Base-by-base conservation (phyloP, 2,797 vertebrate species). In the Austrolebias charrua region DNA sequence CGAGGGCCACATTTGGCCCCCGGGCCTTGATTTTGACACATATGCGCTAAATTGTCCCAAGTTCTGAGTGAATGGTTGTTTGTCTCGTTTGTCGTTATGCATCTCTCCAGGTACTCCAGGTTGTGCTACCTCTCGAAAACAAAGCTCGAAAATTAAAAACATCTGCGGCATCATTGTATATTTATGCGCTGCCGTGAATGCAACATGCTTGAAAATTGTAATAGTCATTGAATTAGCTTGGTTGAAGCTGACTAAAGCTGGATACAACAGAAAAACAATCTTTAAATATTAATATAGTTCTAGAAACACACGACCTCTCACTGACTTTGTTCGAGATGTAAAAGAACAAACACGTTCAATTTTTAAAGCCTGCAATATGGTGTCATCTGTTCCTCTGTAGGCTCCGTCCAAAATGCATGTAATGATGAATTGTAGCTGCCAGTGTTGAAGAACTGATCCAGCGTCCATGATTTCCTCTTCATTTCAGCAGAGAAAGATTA, bases 361-460 rank as follows among this genome's bases (percentile, higher is more conserved):
- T 73, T 88, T 86, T 83, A 78, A 86, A 80, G 43, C 53, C 76
- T 58, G 57, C 83, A 85, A 78, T 83, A 85, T 80, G 84, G 84
- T 81, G 81, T 85, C 78, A 76, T 79, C 76, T 85, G 81, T 68
- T 80, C 70, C 69, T 76, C 61, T 78, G 71, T 74, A 48, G 75
- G 57, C 74, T 78, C 31, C 66, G 49, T 73, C 38, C 38, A 46
- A 10, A 66, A 56, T 64, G 70, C 29, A 40, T 65, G 68, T 69
- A 24, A 24, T 24, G 73, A 67, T 40, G 72, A 64, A 68, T 74
- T 55, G 50, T 63, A 60, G 76, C 79, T 82, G 66, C 74, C 60
- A 62, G 4, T 38, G 78, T 73, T 64, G 63, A 75, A 65, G 57
- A 51, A 57, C 74, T 57, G 47, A 72, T 59, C 42, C 62, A 62